A percentile compares a stretch with the other conserved stretches of the same genome.
phyloP scores from a whole-genome alignment of 2,888 invertebrate genomes.

The Clostera curtula region DNA sequence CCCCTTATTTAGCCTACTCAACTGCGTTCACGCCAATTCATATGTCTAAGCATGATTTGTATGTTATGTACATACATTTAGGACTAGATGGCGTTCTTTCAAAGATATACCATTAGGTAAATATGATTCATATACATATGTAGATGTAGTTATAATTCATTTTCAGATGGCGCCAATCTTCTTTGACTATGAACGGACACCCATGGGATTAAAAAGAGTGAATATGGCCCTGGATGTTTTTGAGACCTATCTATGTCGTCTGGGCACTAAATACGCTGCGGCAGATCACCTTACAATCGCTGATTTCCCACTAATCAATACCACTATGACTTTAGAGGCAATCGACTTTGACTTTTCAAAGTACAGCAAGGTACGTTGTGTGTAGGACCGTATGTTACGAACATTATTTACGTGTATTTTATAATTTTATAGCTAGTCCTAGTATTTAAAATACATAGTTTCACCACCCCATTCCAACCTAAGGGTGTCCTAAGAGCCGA shows the following conservation, averaged over 20 bases:
- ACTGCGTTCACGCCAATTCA: no score
- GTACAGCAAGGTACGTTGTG: constrained; percentile 64
- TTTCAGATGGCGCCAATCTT: constrained; percentile 84
- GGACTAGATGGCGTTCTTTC: not conserved
- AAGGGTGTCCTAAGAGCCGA: no score
- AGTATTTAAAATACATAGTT: no score
- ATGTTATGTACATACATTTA: not conserved
- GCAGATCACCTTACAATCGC: constrained; percentile 82
- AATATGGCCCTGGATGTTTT: constrained; percentile 79
- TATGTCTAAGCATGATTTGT: not conserved
- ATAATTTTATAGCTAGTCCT: no score
- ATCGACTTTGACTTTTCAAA: constrained; percentile 74
- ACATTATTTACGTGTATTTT: no score
- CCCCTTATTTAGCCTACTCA: no score
- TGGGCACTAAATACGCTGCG: constrained; percentile 79
- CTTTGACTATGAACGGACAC: constrained; percentile 82
- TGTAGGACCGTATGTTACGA: no score
- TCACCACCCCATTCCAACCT: no score
- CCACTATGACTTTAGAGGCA: constrained; percentile 82
- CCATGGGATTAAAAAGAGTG: constrained; percentile 79
- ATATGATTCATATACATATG: not conserved
- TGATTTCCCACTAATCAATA: constrained; percentile 81
- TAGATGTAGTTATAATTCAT: constrained; percentile 1
- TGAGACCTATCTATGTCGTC: constrained; percentile 78
- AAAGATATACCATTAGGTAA: not conserved